Conservation (phyloP, 2,113 vertebrate species). For the Cololabis saira region DNA sequence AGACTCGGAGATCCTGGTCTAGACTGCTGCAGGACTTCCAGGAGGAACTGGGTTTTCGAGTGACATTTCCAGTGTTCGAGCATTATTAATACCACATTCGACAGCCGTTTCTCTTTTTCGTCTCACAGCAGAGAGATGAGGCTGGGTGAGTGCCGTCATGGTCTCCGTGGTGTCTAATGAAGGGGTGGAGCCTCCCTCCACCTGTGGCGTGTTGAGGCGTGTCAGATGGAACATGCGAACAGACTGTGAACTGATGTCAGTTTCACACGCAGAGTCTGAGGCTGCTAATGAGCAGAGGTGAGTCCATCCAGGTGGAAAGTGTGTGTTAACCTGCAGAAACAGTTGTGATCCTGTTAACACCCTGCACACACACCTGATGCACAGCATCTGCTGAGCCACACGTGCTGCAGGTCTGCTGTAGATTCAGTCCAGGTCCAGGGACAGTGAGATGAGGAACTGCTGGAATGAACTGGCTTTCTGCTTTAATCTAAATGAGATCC, state of each 20-base stretch:
- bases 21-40: too few relatives aligned
- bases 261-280: constrained; percentile 18
- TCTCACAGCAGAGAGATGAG: background rate
- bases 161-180: constrained; percentile 30
- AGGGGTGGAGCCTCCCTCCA: constrained; percentile 18
- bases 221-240: constrained; percentile 50
- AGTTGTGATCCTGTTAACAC: constrained; percentile 13
- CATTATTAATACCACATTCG: too few relatives aligned
- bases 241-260: constrained; percentile 58
- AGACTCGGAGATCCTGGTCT: too few relatives aligned
- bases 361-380: constrained; percentile 9
- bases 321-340: constrained; percentile 17
- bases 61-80: too few relatives aligned
- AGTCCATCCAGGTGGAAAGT: constrained; percentile 23
- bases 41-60: too few relatives aligned
- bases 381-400: background rate
- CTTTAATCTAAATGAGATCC: too few relatives aligned
- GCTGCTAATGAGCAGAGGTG: constrained; percentile 35
- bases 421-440: too few relatives aligned
- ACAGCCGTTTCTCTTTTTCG: too few relatives aligned
- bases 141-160: background rate
- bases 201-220: constrained; percentile 55
- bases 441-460: background rate
- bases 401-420: background rate
- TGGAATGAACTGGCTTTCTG: background rate